A percentile compares a stretch with the other conserved stretches of the same genome.
Evolutionary conservation across 2,113 vertebrate species (phyloP).

Genomic region (Alectura lathami): DNA sequence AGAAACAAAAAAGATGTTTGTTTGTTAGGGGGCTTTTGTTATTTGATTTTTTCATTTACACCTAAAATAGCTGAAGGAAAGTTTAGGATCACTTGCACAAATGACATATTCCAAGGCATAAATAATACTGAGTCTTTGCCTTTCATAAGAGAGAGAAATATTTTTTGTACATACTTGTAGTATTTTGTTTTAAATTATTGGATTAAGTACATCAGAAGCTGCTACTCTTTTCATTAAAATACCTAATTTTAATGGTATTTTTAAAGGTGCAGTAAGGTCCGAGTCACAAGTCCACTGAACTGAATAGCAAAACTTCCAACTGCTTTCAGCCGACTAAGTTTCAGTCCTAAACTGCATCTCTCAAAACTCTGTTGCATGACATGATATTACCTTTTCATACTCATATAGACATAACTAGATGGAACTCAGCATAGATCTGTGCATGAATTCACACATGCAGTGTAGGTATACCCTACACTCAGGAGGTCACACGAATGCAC

Average conservation of each 20-base stretch:
- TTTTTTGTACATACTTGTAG: not conserved
- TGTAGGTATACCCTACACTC: not conserved
- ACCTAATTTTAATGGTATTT: not conserved
- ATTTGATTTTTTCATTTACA: not conserved
- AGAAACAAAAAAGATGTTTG: constrained; percentile 61
- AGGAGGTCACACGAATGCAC: not conserved
- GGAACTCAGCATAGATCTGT: not conserved
- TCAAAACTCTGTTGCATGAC: not conserved
- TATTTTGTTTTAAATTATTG: not conserved
- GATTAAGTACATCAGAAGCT: not conserved
- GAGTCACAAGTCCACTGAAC: not conserved
- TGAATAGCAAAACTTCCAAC: not conserved
- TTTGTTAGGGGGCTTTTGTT: not conserved
- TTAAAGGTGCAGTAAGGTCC: not conserved
- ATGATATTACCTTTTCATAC: not conserved
- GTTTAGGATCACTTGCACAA: not conserved
- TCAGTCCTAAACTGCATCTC: not conserved
- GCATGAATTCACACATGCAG: not conserved
- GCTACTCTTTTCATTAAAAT: not conserved
- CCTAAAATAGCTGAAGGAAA: not conserved
- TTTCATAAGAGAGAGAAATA: not conserved
- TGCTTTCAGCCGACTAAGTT: not conserved
- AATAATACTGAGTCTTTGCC: not conserved
- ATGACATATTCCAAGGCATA: not conserved
- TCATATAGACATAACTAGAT: not conserved